Percentiles rank a stretch among this genome's conserved stretches.
phyloP scores from a whole-genome alignment of 1,140 invertebrate species.

The Diprion similis region DNA sequence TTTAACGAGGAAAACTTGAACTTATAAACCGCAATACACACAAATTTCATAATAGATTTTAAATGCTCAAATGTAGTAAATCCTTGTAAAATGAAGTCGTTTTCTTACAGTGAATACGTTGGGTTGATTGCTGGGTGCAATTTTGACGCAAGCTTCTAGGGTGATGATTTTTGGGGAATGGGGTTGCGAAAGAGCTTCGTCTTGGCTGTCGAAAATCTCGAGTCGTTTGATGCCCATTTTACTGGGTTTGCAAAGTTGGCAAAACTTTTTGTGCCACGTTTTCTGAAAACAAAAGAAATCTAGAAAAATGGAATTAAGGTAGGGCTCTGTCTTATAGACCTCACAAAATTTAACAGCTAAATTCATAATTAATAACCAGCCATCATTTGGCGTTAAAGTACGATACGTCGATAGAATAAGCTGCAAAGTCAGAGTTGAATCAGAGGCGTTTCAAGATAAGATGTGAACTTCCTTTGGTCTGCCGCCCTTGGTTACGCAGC shows the following conservation, averaged over 20 bases:
- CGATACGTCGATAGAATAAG: background rate
- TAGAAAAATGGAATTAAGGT: constrained; percentile 17
- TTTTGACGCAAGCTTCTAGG: constrained; percentile 86
- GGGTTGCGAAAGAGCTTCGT: constrained; percentile 70
- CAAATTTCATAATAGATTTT: too few species aligned
- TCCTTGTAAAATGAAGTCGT: too few species aligned
- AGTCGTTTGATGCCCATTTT: constrained; percentile 83
- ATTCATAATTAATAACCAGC: constrained; percentile 1
- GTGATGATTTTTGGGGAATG: constrained; percentile 77
- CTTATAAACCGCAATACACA: too few species aligned
- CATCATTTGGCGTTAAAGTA: background rate
- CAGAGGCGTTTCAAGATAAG: constrained; percentile 14
- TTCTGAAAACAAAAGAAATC: constrained; percentile 65
- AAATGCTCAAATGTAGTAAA: too few species aligned
- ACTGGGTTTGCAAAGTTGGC: constrained; percentile 79
- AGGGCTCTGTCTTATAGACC: constrained; percentile 15
- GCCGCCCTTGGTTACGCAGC: constrained; percentile 60
- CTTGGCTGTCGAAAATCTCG: constrained; percentile 82
- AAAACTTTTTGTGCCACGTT: constrained; percentile 80
- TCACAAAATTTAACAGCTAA: background rate
- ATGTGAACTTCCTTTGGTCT: constrained; percentile 61
- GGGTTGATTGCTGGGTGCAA: constrained; percentile 68
- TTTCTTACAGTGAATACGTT: constrained; percentile 63
- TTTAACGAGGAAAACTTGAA: background rate
- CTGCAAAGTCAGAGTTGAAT: background rate